A percentile compares a stretch with the other conserved stretches of the same genome.
phyloP scores from a whole-genome alignment of 2,113 vertebrate species.

The Pimephales promelas region DNA sequence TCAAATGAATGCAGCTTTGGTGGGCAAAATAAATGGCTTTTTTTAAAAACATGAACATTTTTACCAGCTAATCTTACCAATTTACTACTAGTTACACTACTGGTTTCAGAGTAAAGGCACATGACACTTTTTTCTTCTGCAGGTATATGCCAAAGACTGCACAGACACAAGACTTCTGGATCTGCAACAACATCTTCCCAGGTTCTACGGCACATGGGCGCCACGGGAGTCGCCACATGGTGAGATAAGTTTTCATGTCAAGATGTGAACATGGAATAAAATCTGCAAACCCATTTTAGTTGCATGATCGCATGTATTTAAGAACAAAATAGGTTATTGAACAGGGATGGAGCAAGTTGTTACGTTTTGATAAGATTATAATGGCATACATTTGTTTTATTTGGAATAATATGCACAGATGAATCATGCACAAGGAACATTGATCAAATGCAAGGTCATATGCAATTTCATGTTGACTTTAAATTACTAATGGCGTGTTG shows the following conservation, averaged over 20 bases:
- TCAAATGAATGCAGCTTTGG: too few relatives aligned
- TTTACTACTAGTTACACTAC: too few relatives aligned
- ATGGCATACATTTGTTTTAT: background rate
- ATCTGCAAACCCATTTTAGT: background rate
- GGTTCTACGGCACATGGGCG: conserved; percentile 51
- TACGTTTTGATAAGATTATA: background rate
- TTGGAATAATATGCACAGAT: background rate
- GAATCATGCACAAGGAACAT: background rate
- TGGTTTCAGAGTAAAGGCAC: background rate
- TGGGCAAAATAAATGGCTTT: too few relatives aligned
- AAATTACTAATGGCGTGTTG: background rate
- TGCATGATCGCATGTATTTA: background rate
- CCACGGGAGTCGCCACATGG: conserved; percentile 45
- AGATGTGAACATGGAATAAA: background rate
- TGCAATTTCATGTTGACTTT: background rate
- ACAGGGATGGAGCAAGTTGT: background rate
- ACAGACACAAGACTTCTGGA: conserved; percentile 39
- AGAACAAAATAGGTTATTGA: background rate
- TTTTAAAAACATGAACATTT: too few relatives aligned
- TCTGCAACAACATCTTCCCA: conserved; percentile 51
- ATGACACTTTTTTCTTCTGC: background rate
- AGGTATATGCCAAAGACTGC: conserved; percentile 53
- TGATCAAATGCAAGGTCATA: background rate
- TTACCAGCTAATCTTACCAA: too few relatives aligned
- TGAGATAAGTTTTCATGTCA: conserved; percentile 25